phyloP scores from a whole-genome alignment of 1,140 invertebrate genomes.

The Tyrophagus putrescentiae region DNA sequence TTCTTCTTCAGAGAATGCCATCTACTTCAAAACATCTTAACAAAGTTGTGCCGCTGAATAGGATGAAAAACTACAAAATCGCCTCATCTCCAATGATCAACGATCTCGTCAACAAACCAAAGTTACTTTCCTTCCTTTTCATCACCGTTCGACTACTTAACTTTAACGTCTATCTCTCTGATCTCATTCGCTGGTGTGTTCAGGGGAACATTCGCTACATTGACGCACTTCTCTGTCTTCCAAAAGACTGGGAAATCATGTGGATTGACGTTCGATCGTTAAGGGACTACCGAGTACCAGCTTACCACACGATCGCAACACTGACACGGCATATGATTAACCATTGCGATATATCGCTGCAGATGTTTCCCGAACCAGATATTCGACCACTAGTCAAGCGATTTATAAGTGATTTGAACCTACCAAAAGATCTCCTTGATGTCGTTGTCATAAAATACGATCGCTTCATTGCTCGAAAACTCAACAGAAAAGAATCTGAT shows the following conservation, averaged over 20 bases:
- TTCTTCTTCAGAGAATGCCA: not conserved
- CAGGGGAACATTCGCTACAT: not conserved
- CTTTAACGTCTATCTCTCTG: slow-evolving; percentile 6
- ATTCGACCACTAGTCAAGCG: not conserved
- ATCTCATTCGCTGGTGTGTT: slow-evolving; percentile 16
- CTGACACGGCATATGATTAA: not conserved
- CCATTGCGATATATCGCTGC: not conserved
- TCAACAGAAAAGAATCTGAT: not conserved
- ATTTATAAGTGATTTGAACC: slow-evolving; percentile 16
- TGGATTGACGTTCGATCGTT: not conserved
- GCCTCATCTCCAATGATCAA: not conserved
- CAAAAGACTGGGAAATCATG: not conserved
- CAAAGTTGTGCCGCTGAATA: not conserved
- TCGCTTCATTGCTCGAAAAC: not conserved
- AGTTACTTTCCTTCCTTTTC: slow-evolving; percentile 10
- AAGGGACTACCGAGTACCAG: not conserved
- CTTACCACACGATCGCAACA: not conserved
- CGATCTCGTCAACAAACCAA: not conserved
- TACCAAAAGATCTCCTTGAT: slow-evolving; percentile 2
- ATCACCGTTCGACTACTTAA: slow-evolving; percentile 11
- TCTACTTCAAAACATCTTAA: not conserved
- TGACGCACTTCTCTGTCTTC: not conserved
- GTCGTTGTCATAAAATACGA: not conserved
- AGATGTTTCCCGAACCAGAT: not conserved
- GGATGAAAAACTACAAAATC: not conserved